Percentiles rank a stretch among this genome's conserved stretches.
Evolutionary conservation across 1,140 invertebrate genomes (phyloP).

Genomic region (Pachyrhynchus sulphureomaculatus): DNA sequence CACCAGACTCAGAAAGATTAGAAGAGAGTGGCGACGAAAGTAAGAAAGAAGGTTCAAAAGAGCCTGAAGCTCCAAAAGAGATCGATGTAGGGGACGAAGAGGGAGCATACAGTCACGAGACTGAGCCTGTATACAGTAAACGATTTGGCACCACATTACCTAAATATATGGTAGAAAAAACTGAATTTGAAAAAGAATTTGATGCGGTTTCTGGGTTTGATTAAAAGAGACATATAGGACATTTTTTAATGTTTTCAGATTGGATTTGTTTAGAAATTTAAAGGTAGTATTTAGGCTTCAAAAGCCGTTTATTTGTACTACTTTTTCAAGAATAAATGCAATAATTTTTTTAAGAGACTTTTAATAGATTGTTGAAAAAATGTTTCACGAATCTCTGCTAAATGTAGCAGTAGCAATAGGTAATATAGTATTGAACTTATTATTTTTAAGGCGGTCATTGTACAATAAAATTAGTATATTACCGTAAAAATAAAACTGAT

Average conservation of each 20-base stretch:
- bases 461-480: no score
- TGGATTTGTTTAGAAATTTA: no score
- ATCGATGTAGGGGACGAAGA: slow-evolving; percentile 55
- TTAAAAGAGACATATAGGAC: not conserved
- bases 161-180: slow-evolving; percentile 65
- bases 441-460: no score
- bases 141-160: slow-evolving; percentile 63
- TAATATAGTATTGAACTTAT: no score
- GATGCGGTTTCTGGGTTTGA: slow-evolving; percentile 51
- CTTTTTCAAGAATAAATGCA: no score
- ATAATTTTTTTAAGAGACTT: no score
- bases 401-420: no score
- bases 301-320: no score
- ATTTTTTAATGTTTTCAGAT: not conserved
- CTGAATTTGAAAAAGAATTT: slow-evolving; percentile 66
- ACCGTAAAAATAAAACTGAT: no score
- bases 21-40: slow-evolving; percentile 45
- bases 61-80: slow-evolving; percentile 54
- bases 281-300: no score
- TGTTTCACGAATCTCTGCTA: no score
- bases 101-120: slow-evolving; percentile 63
- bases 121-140: slow-evolving; percentile 63
- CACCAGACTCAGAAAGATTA: slow-evolving; percentile 38
- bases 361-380: no score
- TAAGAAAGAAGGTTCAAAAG: slow-evolving; percentile 11